Conservation (phyloP, 2,113 vertebrate genomes). For the Periophthalmus modestus region DNA sequence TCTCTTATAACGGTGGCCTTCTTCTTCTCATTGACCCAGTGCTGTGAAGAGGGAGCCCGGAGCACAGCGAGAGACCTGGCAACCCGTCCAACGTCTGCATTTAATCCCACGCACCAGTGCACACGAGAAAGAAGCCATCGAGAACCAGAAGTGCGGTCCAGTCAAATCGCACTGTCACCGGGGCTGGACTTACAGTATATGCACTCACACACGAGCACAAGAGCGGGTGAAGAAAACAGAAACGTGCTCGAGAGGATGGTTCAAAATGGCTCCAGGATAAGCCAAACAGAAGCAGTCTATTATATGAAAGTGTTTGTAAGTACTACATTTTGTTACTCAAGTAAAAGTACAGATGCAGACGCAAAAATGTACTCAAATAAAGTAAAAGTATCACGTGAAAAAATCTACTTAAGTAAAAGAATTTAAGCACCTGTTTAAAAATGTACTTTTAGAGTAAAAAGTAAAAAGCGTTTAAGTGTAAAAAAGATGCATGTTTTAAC, state of each 20-base stretch:
- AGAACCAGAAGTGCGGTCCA: constrained; percentile 39
- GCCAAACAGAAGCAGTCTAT: not conserved
- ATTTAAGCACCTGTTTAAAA: no score
- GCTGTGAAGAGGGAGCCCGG: constrained; percentile 38
- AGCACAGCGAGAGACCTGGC: constrained; percentile 45
- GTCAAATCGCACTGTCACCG: constrained; percentile 34
- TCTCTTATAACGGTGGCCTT: constrained; percentile 44
- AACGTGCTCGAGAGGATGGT: constrained; percentile 1
- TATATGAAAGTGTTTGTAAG: no score
- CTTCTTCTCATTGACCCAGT: constrained; percentile 52
- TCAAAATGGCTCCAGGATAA: not conserved
- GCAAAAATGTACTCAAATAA: no score
- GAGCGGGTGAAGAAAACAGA: not conserved
- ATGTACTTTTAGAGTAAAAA: no score
- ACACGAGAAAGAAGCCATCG: constrained; percentile 51
- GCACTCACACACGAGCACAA: constrained; percentile 2
- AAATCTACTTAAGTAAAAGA: no score
- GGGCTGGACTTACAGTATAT: constrained; percentile 8
- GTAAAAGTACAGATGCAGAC: no score
- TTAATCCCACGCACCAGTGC: constrained; percentile 59
- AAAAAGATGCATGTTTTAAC: no score
- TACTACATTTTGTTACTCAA: no score
- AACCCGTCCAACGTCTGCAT: constrained; percentile 59
- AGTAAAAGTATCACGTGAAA: no score
- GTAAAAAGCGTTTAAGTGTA: no score